Percentiles rank a stretch among this genome's conserved stretches.
Conservation (phyloP, 2,888 invertebrate genomes). For the Cactoblastis cactorum region DNA sequence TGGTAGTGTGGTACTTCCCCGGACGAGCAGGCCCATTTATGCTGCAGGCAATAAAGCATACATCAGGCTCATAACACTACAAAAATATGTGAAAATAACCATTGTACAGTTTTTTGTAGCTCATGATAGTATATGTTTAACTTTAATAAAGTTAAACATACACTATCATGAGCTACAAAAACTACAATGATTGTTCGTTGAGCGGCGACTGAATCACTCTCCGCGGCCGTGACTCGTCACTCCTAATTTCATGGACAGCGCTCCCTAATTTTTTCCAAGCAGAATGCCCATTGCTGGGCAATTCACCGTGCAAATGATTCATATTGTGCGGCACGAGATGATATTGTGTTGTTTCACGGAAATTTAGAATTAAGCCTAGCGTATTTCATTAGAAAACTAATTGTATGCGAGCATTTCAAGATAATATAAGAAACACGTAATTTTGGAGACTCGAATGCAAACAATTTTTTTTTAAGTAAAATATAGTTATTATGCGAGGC, state of each 20-base stretch:
- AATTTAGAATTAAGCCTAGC: background rate
- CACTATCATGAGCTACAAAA: background rate
- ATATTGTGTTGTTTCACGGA: background rate
- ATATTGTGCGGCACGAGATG: background rate
- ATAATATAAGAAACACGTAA: too few species aligned
- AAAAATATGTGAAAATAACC: too few species aligned
- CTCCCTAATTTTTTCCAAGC: background rate
- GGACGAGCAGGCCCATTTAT: too few species aligned
- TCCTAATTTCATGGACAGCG: conserved; percentile 14
- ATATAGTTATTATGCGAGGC: too few species aligned
- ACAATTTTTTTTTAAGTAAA: too few species aligned
- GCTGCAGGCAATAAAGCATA: too few species aligned
- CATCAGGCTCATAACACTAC: too few species aligned
- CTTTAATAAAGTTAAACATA: too few species aligned
- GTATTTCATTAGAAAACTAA: too few species aligned
- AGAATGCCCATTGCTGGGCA: background rate
- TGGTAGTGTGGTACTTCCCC: too few species aligned
- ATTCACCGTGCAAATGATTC: conserved; percentile 3
- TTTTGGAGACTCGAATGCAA: too few species aligned
- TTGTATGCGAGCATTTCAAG: too few species aligned
- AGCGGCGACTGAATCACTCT: background rate
- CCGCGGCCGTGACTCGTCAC: conserved; percentile 15
- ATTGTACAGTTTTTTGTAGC: background rate
- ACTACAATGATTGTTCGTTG: background rate
- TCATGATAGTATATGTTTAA: background rate